Base-by-base conservation (phyloP, 2,113 vertebrate species). In the Chaetura pelagica region DNA sequence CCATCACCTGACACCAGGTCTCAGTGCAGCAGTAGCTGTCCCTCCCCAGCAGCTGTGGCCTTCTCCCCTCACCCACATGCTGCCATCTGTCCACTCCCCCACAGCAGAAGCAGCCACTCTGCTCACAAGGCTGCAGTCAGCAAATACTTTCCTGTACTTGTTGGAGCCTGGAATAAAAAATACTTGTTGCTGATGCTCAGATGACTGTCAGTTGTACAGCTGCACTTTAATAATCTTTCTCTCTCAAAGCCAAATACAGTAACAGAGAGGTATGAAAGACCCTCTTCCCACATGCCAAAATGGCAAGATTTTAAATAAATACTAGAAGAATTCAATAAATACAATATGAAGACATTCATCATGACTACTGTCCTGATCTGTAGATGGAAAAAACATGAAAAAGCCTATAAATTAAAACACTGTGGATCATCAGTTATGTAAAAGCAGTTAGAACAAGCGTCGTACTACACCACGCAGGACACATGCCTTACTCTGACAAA, bases 31-130 rank as follows among this genome's bases (percentile, higher is more conserved):
- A 67, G 81, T 7, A 49, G 64, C 79, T 61, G 74, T 34, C 63
- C 78, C 72, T 58, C 69, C 75, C 81, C 64, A 87, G 77, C 64
- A 30, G 59, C 90, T 81, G 87, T 16, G 64, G 59, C 68, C 66
- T 44, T 77, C 74, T 75, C 75, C 85, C 38, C 71, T 73, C 84
- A 48, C 75, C 63, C 88, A 75, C 72, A 9, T 62, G 46, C 78
- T 74, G 42, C 87, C 90, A 90, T 78, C 93, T 97, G 89, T 34
- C 91, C 49, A 48, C 76, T 80, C 76, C 88, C 88, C 73, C 63
- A 69, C 63, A 51, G 15, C 42, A 7, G 0, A 5, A 87, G 71
- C 81, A 42, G 80, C 89, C 92, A 0, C 82, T 84, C 68, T 68
- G 83, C 82, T 48, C 12, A 0, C 85, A 76, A 15, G 34, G 67